Evolutionary conservation across 2,888 invertebrate genomes (phyloP).

Genomic region (Leptopterna dolabrata): DNA sequence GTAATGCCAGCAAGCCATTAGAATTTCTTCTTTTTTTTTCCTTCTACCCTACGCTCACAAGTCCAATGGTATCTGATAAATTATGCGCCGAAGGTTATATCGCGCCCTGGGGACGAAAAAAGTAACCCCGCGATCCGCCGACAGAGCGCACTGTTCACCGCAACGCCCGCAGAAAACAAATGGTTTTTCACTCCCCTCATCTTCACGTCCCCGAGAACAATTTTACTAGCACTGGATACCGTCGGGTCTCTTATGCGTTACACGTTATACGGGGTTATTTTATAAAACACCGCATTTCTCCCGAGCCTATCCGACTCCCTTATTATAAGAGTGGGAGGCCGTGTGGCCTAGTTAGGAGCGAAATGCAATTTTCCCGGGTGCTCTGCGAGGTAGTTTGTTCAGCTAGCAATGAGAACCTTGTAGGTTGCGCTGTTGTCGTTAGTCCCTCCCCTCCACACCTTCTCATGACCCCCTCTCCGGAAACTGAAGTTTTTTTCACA

Average conservation of each 20-base stretch:
- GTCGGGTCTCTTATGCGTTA: neutral
- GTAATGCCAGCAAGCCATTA: neutral
- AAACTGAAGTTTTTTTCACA: neutral
- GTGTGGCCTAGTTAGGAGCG: neutral
- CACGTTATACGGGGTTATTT: conserved; percentile 2
- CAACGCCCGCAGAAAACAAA: neutral
- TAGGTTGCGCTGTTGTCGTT: neutral
- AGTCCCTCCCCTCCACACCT: neutral
- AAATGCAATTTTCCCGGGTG: neutral
- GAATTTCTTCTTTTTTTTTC: neutral
- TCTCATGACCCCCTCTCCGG: neutral
- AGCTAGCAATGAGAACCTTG: neutral
- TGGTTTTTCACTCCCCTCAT: neutral
- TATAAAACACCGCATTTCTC: neutral
- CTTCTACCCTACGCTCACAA: neutral
- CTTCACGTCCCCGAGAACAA: neutral
- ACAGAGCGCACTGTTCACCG: conserved; percentile 3
- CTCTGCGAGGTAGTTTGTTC: neutral
- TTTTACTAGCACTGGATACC: neutral
- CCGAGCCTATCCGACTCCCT: neutral
- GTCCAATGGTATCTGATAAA: conserved; percentile 7
- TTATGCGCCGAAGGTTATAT: conserved; percentile 1
- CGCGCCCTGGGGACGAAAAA: neutral
- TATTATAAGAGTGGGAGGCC: neutral
- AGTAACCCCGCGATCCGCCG: neutral